These are phyloP conservation scores for Epinephelus lanceolatus DNA, from an alignment of 2,113 vertebrate species.

Conservation along the genomic window DNA sequence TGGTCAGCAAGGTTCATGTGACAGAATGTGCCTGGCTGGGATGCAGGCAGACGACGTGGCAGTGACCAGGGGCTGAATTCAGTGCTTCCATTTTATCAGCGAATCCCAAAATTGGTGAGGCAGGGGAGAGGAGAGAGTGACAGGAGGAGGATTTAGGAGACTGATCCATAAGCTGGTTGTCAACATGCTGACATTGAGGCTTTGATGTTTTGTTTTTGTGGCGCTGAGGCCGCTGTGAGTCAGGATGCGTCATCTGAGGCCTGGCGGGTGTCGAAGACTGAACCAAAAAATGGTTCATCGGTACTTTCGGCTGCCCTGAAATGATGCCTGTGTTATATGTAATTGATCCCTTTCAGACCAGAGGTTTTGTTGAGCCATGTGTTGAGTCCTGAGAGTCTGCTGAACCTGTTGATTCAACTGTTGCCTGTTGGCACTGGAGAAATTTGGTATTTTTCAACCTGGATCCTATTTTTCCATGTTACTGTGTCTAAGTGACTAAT, in stretches of 20 bases:
- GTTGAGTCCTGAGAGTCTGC: background rate
- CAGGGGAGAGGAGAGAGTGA: background rate
- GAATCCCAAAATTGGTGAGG: background rate
- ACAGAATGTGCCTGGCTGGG: background rate
- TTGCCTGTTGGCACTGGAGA: background rate
- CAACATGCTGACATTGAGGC: background rate
- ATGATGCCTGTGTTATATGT: background rate
- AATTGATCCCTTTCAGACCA: background rate
- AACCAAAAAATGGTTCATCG: background rate
- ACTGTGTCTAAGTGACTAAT: no score
- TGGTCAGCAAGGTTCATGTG: background rate
- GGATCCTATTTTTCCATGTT: no score
- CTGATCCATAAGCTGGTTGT: slow-evolving; percentile 14
- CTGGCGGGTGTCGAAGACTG: background rate
- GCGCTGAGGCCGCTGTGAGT: slow-evolving; percentile 2
- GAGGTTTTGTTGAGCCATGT: background rate
- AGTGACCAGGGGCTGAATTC: background rate
- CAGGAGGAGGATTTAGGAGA: background rate
- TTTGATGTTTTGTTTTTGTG: slow-evolving; percentile 22
- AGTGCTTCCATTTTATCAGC: background rate
- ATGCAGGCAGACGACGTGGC: background rate
- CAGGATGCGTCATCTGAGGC: background rate
- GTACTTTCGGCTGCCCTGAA: background rate
- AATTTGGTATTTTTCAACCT: no score
- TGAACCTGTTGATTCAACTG: background rate